Evolutionary conservation across 1,140 invertebrate genomes (phyloP).

Genomic region (Himalopsyche phryganea): DNA sequence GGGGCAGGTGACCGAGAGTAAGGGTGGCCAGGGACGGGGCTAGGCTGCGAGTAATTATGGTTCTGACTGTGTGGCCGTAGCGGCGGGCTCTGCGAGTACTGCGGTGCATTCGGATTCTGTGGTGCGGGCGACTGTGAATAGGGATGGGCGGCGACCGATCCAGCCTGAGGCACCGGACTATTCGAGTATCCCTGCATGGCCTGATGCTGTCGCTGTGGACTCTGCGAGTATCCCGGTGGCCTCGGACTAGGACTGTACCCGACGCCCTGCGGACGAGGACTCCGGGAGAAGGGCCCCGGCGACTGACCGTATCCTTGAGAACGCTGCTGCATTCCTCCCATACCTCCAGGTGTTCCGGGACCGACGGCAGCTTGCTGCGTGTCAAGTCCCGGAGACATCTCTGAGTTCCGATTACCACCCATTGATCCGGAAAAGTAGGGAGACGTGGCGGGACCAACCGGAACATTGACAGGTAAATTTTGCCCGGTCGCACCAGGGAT

Average conservation of each 20-base stretch:
- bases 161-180: constrained; percentile 30
- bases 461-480: constrained; percentile 24
- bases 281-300: constrained; percentile 33
- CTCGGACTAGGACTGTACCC: constrained; percentile 33
- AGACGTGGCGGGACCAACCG: constrained; percentile 29
- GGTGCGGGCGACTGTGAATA: constrained; percentile 37
- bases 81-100: constrained; percentile 35
- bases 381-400: constrained; percentile 13
- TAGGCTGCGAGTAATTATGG: constrained; percentile 34
- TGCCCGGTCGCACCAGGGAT: constrained; percentile 9
- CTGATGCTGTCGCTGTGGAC: constrained; percentile 30
- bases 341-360: constrained; percentile 36
- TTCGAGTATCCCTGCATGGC: constrained; percentile 24
- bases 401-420: not conserved
- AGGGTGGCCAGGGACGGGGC: constrained; percentile 31
- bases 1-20: constrained; percentile 35
- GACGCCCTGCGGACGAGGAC: constrained; percentile 28
- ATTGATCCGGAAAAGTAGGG: constrained; percentile 26
- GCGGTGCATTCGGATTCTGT: constrained; percentile 37
- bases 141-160: constrained; percentile 13
- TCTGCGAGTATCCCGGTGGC: constrained; percentile 33
- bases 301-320: constrained; percentile 31
- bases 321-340: constrained; percentile 22
- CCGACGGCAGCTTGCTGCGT: constrained; percentile 29
- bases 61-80: constrained; percentile 38